Percentiles rank a stretch among this genome's conserved stretches.
Evolutionary conservation across 2,888 invertebrate genomes (phyloP).

Genomic region (Meghimatium bilineatum): DNA sequence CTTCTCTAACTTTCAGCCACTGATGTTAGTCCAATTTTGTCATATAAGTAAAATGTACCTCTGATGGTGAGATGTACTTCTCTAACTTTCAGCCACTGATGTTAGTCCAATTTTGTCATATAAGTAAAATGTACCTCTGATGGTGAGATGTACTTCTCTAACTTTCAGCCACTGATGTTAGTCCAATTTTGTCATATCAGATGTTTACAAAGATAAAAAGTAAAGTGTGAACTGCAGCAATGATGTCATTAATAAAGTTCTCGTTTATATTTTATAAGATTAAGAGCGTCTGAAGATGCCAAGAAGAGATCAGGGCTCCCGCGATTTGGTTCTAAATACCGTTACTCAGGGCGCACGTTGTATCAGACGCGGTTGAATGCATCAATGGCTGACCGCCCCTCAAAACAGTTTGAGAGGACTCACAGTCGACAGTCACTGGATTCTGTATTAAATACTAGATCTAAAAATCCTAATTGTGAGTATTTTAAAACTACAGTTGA

Average conservation of each 20-base stretch:
- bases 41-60: no score
- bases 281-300: conserved; percentile 92
- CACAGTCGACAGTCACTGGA: conserved; percentile 56
- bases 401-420: conserved; percentile 86
- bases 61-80: no score
- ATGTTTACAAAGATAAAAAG: no score
- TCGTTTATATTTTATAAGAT: conserved; percentile 78
- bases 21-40: no score
- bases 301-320: conserved; percentile 82
- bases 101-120: no score
- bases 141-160: no score
- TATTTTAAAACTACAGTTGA: neutral
- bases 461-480: conserved; percentile 49
- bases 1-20: no score
- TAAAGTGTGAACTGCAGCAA: neutral
- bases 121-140: no score
- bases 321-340: conserved; percentile 86
- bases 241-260: neutral
- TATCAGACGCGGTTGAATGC: conserved; percentile 90
- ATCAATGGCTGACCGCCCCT: conserved; percentile 87
- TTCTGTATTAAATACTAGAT: conserved; percentile 40
- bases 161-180: no score
- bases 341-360: conserved; percentile 97
- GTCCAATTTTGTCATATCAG: no score
- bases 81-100: no score